Evolutionary conservation across 2,888 invertebrate species (phyloP).

Genomic region (Nymphalis urticae): DNA sequence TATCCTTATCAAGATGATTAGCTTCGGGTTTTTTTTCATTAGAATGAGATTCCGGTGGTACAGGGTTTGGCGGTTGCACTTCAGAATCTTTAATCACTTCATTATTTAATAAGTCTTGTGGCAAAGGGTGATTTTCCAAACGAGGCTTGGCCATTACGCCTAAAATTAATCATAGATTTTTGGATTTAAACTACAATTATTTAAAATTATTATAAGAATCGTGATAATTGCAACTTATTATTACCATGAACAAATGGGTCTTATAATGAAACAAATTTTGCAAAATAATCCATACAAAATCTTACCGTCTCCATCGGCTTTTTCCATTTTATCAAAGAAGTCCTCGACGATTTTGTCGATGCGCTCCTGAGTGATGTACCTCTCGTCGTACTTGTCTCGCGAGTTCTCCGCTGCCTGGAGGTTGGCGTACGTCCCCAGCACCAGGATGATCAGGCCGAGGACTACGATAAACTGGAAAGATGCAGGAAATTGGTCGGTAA

Average conservation of each 20-base stretch:
- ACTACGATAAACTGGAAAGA: slow-evolving; percentile 86
- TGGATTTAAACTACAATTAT: not conserved
- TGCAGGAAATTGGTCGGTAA: not conserved
- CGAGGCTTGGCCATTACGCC: slow-evolving; percentile 53
- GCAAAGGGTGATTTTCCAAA: slow-evolving; percentile 42
- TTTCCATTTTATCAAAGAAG: slow-evolving; percentile 66
- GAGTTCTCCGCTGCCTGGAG: slow-evolving; percentile 85
- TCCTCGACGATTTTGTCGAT: slow-evolving; percentile 74
- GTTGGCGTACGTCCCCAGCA: slow-evolving; percentile 95
- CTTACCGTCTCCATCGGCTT: slow-evolving; percentile 50
- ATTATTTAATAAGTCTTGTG: slow-evolving; percentile 43
- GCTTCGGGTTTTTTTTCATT: slow-evolving; percentile 68
- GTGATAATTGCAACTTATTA: too few species aligned
- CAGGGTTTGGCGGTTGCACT: slow-evolving; percentile 72
- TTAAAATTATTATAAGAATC: too few species aligned
- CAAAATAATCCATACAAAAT: not conserved
- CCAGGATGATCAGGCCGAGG: slow-evolving; percentile 92
- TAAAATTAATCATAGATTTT: slow-evolving; percentile 36
- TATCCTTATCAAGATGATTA: slow-evolving; percentile 59
- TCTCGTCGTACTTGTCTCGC: slow-evolving; percentile 64
- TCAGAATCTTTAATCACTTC: slow-evolving; percentile 64
- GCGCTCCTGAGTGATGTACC: slow-evolving; percentile 62
- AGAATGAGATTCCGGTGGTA: slow-evolving; percentile 69
- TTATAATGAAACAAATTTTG: too few species aligned
- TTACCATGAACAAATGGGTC: too few species aligned